A percentile compares a stretch with the other conserved stretches of the same genome.
Conservation (phyloP, 2,797 vertebrate genomes). For the Chrosomus eos region DNA sequence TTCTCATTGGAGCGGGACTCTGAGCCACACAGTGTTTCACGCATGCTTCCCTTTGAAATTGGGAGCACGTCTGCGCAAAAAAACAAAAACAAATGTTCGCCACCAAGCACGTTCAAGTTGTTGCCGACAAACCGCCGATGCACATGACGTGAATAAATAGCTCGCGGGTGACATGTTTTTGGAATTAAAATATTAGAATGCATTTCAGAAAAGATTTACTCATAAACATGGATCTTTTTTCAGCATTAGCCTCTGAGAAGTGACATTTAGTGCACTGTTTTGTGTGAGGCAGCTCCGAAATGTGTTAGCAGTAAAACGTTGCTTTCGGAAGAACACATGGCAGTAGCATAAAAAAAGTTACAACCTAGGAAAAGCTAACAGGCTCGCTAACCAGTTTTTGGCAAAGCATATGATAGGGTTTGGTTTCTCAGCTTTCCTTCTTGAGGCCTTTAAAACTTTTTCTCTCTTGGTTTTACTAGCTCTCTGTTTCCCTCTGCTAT, state of each 20-base stretch:
- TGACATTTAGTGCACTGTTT: background rate
- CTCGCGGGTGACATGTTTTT: conserved; percentile 77
- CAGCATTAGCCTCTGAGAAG: background rate
- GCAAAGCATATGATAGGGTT: conserved; percentile 66
- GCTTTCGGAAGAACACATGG: conserved; percentile 37
- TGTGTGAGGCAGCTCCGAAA: conserved; percentile 12
- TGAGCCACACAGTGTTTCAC: conserved; percentile 67
- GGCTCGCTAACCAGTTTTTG: conserved; percentile 70
- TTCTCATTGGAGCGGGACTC: conserved; percentile 71
- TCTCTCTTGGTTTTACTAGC: conserved; percentile 68
- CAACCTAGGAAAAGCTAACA: conserved; percentile 75
- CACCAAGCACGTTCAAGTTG: conserved; percentile 78
- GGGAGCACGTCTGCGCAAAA: conserved; percentile 71
- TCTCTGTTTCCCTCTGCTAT: conserved; percentile 59
- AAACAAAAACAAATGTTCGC: conserved; percentile 82
- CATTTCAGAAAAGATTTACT: conserved; percentile 77
- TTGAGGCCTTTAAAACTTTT: conserved; percentile 75
- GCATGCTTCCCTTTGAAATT: conserved; percentile 76
- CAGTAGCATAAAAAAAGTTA: conserved; percentile 54
- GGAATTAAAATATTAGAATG: conserved; percentile 78
- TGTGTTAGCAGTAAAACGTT: conserved; percentile 27
- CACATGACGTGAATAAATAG: conserved; percentile 77
- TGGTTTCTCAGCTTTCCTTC: conserved; percentile 77
- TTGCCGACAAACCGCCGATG: conserved; percentile 68
- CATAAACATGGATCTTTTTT: conserved; percentile 64